phyloP scores from a whole-genome alignment of 1,140 invertebrate genomes.

The Temnothorax longispinosus region DNA sequence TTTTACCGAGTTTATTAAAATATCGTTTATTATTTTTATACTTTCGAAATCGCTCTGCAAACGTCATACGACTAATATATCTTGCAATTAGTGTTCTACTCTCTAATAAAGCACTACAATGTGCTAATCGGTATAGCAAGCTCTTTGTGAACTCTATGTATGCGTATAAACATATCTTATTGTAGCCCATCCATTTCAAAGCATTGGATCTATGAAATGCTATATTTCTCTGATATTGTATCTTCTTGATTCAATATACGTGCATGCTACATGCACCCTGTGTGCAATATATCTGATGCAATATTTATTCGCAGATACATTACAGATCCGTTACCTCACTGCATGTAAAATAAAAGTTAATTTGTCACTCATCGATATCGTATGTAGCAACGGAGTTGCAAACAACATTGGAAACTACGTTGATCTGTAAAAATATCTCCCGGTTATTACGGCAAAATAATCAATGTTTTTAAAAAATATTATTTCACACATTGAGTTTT shows the following conservation, averaged over 20 bases:
- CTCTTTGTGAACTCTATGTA: too few species aligned
- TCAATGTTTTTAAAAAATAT: neutral
- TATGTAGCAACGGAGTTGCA: neutral
- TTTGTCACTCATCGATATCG: neutral
- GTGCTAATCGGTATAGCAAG: too few species aligned
- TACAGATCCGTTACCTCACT: neutral
- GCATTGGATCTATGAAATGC: neutral
- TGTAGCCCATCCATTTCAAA: too few species aligned
- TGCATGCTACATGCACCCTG: neutral
- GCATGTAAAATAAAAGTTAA: neutral
- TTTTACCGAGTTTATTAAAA: too few species aligned
- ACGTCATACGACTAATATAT: too few species aligned
- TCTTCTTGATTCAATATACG: neutral
- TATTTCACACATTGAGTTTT: neutral
- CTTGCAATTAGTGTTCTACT: too few species aligned
- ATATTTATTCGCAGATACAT: neutral
- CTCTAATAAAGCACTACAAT: too few species aligned
- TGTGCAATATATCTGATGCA: neutral
- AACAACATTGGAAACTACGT: neutral
- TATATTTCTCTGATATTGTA: slow-evolving; percentile 1
- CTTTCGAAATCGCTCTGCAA: too few species aligned
- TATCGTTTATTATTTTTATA: too few species aligned
- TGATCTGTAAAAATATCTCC: neutral
- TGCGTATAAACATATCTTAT: too few species aligned
- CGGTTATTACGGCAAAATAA: neutral